These are phyloP conservation scores for Cyrtonyx montezumae DNA, from an alignment of 2,113 vertebrate genomes.

Conservation along the genomic window DNA sequence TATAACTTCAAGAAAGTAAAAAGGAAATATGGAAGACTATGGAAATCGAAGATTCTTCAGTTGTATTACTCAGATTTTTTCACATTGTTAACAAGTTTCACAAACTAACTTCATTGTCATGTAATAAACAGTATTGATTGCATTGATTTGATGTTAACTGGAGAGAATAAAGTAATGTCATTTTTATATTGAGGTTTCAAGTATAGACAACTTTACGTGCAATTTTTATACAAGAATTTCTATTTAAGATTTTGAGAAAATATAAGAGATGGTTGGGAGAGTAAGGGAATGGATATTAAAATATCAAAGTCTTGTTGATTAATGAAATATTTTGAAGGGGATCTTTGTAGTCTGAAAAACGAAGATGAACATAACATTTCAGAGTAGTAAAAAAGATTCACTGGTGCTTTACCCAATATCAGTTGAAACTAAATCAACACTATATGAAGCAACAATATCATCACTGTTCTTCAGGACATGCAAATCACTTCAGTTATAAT, in stretches of 20 bases:
- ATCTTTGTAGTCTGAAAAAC: neutral
- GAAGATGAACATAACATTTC: neutral
- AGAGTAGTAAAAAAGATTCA: neutral
- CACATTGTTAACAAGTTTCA: neutral
- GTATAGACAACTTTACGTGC: too few relatives aligned
- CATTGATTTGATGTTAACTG: neutral
- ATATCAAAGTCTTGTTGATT: too few relatives aligned
- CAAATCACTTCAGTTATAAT: neutral
- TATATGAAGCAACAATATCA: neutral
- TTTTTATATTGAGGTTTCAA: neutral
- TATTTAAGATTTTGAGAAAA: too few relatives aligned
- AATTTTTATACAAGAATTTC: too few relatives aligned
- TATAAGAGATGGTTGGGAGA: too few relatives aligned
- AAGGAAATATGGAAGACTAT: neutral
- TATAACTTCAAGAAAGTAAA: neutral
- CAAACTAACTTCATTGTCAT: neutral
- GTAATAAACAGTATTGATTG: neutral
- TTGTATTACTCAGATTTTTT: neutral
- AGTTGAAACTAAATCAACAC: neutral
- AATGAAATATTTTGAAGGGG: neutral
- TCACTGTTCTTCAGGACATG: neutral
- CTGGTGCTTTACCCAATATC: neutral
- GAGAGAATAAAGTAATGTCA: neutral
- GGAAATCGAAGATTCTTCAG: neutral
- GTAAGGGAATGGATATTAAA: too few relatives aligned